Evolutionary conservation across 2,113 vertebrate genomes (phyloP), one percentile per base, ranked within the genome.

Genomic region (Ceuthmochares aereus): DNA sequence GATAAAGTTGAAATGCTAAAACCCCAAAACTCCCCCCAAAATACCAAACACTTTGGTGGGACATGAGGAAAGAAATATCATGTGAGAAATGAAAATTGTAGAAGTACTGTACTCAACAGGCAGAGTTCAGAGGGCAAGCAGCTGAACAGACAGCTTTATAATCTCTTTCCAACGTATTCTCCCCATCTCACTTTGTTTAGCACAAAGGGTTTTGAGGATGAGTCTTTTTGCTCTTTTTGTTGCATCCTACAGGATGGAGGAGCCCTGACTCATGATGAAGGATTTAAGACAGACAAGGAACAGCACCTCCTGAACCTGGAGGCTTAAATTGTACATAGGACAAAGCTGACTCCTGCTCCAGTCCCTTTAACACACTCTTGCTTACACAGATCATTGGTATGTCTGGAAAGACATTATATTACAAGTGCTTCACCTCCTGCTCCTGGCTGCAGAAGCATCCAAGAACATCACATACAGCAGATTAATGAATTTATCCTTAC

Each of bases 401-500:
- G 76, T 90, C 90, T 95, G 86, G 80, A 75, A 84, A 94, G 76
- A 88, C n/a, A 30, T 8, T 66, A 4, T 11, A 73, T 60, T 92
- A 58, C 69, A 82, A 92, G 90, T 0, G 2, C 13, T 87, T 86
- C 83, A 68, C 43, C 27, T 86, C 83, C 88, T 43, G 72, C 69
- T 88, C 66, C 64, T 76, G 83, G 66, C 87, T 75, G 55, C 80
- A 72, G 56, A 81, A 84, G 72, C 64, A 52, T 92, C 93, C 76
- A 78, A 81, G 79, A 88, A 89, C 76, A 64, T 74, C 90, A 84
- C 58, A 68, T 69, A 78, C 21, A 78, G n/a, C 27, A 81, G 34
- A 92, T 90, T 87, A 95, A 96, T 84, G 47, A 78, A 94, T 90
- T 84, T 92, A 76, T 95, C 86, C 83, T 93, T 92, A 75, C 60